Evolutionary conservation across 2,113 vertebrate genomes (phyloP).

Genomic region (Triplophysa tibetana): DNA sequence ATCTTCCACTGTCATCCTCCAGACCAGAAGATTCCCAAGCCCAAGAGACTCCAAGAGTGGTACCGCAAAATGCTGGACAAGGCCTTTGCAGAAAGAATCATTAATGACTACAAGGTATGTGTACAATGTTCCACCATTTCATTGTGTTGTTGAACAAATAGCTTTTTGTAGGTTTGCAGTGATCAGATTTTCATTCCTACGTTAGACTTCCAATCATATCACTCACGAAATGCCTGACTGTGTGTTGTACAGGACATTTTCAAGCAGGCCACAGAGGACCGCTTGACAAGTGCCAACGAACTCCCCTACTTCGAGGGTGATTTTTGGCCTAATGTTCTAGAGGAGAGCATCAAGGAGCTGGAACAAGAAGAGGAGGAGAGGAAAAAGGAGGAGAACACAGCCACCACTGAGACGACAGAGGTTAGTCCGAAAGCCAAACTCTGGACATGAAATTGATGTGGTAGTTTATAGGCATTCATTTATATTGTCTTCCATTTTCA

Average conservation of each 20-base stretch:
- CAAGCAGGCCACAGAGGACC: conserved; percentile 96
- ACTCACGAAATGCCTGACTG: neutral
- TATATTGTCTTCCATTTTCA: neutral
- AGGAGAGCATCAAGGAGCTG: conserved; percentile 96
- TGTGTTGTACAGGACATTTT: conserved; percentile 87
- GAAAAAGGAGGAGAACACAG: conserved; percentile 94
- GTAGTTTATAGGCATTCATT: neutral
- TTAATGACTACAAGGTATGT: conserved; percentile 93
- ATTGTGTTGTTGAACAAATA: neutral
- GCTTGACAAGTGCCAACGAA: conserved; percentile 94
- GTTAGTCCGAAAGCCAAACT: conserved; percentile 60
- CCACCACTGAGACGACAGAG: conserved; percentile 87
- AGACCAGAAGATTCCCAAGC: conserved; percentile 98
- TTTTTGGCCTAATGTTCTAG: conserved; percentile 97
- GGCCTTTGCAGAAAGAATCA: conserved; percentile 93
- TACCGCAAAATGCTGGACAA: conserved; percentile 99
- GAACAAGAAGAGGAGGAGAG: conserved; percentile 97
- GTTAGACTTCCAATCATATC: neutral
- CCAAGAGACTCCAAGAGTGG: conserved; percentile 96
- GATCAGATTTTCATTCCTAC: neutral
- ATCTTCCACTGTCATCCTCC: conserved; percentile 97
- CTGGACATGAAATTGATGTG: neutral
- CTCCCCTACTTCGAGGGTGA: conserved; percentile 97
- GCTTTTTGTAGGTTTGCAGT: neutral
- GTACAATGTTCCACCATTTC: neutral